A percentile compares a stretch with the other conserved stretches of the same genome.
phyloP scores from a whole-genome alignment of 2,888 invertebrate species.

The Bedellia somnulentella region DNA sequence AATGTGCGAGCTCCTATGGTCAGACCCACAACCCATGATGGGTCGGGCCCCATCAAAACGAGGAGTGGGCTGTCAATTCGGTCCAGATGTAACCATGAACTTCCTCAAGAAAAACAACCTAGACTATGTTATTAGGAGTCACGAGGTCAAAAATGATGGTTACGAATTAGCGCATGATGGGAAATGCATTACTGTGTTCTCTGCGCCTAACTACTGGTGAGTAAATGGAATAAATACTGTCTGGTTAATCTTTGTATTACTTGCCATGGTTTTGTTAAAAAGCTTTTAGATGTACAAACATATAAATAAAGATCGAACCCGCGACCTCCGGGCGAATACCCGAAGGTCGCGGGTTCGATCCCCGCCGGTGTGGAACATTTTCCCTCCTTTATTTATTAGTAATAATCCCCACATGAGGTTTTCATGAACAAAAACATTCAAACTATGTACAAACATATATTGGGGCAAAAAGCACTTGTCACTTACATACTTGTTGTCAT shows the following conservation, averaged over 20 bases:
- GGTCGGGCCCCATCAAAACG: constrained; percentile 94
- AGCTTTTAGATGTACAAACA: no score
- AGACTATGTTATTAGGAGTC: constrained; percentile 93
- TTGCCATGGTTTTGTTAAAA: no score
- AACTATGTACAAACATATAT: no score
- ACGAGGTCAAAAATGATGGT: constrained; percentile 96
- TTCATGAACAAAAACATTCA: no score
- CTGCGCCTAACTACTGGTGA: constrained; percentile 99
- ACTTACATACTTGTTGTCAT: no score
- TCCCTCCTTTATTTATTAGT: no score
- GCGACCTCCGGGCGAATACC: no score
- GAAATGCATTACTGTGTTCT: constrained; percentile 97
- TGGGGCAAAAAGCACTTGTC: no score
- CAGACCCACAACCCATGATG: constrained; percentile 89
- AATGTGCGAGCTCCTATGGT: constrained; percentile 99
- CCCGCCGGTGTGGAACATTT: no score
- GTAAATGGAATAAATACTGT: constrained; percentile 13
- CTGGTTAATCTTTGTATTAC: background rate
- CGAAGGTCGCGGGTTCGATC: no score
- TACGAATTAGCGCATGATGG: constrained; percentile 95
- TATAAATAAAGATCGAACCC: no score
- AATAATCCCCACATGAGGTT: no score
- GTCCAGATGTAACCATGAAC: constrained; percentile 90
- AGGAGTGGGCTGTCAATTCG: constrained; percentile 98
- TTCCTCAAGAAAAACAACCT: constrained; percentile 86